Conservation (phyloP, 2,888 invertebrate species). For the Yponomeuta malinellus region DNA sequence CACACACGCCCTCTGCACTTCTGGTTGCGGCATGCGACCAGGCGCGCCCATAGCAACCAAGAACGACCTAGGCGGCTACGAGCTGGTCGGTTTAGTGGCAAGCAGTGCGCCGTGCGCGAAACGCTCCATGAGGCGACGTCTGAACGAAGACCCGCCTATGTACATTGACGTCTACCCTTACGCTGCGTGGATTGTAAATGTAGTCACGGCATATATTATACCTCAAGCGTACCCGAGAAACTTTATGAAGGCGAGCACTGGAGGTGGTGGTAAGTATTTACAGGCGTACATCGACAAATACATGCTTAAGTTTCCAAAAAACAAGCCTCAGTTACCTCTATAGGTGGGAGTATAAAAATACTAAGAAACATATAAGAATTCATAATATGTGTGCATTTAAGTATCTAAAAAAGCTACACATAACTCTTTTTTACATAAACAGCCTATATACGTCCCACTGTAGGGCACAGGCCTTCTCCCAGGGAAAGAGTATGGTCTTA, state of each 20-base stretch:
- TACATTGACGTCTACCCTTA: slow-evolving; percentile 62
- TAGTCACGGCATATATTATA: slow-evolving; percentile 49
- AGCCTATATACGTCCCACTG: too few relatives aligned
- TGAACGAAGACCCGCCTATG: slow-evolving; percentile 52
- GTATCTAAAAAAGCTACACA: too few relatives aligned
- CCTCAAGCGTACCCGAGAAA: slow-evolving; percentile 50
- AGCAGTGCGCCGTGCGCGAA: slow-evolving; percentile 45
- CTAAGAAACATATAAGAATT: too few relatives aligned
- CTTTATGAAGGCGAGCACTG: slow-evolving; percentile 40
- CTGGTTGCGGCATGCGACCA: slow-evolving; percentile 55
- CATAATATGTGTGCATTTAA: too few relatives aligned
- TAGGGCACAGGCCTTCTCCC: too few relatives aligned
- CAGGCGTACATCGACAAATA: neutral
- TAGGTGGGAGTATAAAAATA: too few relatives aligned
- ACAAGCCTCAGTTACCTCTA: neutral
- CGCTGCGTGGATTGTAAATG: slow-evolving; percentile 53
- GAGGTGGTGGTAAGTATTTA: slow-evolving; percentile 32
- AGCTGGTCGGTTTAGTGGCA: slow-evolving; percentile 51
- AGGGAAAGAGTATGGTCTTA: too few relatives aligned
- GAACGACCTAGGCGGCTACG: slow-evolving; percentile 43
- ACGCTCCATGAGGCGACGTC: slow-evolving; percentile 42
- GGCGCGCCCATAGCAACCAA: slow-evolving; percentile 57
- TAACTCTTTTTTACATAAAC: too few relatives aligned
- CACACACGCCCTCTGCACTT: slow-evolving; percentile 54
- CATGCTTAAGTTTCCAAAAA: neutral